Evolutionary conservation across 2,113 vertebrate genomes (phyloP).

Genomic region (Piaya cayana): DNA sequence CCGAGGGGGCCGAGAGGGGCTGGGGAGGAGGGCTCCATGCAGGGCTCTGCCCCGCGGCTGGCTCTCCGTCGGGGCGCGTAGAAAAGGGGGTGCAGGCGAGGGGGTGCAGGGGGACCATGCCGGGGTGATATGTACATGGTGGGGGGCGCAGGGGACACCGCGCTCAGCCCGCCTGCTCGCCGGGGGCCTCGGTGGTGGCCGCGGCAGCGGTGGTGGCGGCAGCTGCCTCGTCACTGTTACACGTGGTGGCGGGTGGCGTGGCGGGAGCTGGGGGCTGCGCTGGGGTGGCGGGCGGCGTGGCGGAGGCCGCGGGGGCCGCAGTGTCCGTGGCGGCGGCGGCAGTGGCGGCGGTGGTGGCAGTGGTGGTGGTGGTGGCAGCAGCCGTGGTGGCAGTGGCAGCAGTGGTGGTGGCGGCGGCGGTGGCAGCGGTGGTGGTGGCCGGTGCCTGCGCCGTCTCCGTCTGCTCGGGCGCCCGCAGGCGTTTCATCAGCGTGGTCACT

Average conservation of each 20-base stretch:
- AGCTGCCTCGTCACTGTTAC: slow-evolving; percentile 80
- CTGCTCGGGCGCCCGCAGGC: slow-evolving; percentile 88
- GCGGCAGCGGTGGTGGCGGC: neutral
- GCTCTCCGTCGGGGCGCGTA: slow-evolving; percentile 43
- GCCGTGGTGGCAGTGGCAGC: no score
- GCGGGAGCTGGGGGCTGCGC: slow-evolving; percentile 37
- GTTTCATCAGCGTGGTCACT: slow-evolving; percentile 97
- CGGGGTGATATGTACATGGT: slow-evolving; percentile 86
- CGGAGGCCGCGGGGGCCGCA: neutral
- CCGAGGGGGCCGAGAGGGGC: slow-evolving; percentile 18
- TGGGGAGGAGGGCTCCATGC: slow-evolving; percentile 67
- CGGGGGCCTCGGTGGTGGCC: slow-evolving; percentile 61
- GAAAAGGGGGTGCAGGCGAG: slow-evolving; percentile 36
- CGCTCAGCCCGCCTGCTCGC: slow-evolving; percentile 83
- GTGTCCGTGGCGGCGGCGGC: slow-evolving; percentile 38
- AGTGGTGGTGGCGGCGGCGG: no score
- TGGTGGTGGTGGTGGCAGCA: neutral
- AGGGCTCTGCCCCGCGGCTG: slow-evolving; percentile 48
- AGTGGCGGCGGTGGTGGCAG: slow-evolving; percentile 23
- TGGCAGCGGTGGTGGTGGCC: no score
- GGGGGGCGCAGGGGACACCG: slow-evolving; percentile 24
- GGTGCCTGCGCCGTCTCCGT: slow-evolving; percentile 54
- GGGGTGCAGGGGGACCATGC: slow-evolving; percentile 78
- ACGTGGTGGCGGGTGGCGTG: slow-evolving; percentile 72
- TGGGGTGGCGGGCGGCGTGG: slow-evolving; percentile 17